A percentile compares a stretch with the other conserved stretches of the same genome.
phyloP scores from a whole-genome alignment of 2,797 vertebrate species.

The Melopsittacus undulatus region DNA sequence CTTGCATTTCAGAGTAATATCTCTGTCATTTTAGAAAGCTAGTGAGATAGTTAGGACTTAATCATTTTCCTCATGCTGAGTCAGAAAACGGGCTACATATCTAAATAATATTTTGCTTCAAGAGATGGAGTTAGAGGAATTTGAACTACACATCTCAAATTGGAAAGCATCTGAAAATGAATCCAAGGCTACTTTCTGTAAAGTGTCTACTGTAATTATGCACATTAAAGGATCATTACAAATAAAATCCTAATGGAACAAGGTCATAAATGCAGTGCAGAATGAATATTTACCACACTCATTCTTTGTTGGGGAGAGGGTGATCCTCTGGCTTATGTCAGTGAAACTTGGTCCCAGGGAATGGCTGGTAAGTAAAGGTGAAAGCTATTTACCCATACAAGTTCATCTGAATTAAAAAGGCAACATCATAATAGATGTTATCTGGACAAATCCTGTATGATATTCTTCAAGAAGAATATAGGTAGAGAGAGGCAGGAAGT shows the following conservation, averaged over 20 bases:
- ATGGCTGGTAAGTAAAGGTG: neutral
- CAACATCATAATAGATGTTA: neutral
- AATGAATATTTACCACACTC: neutral
- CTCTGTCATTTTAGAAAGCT: neutral
- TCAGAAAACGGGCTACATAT: neutral
- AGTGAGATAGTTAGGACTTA: neutral
- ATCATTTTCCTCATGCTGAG: neutral
- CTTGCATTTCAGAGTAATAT: slow-evolving; percentile 11
- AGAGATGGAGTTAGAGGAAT: neutral
- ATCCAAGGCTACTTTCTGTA: neutral
- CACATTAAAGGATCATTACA: neutral
- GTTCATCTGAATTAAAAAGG: neutral
- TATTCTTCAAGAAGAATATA: neutral
- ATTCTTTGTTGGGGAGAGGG: neutral
- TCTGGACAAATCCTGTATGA: neutral
- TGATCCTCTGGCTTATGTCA: neutral
- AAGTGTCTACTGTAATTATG: neutral
- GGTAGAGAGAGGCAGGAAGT: neutral
- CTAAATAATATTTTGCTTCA: slow-evolving; percentile 24
- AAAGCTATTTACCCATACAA: neutral
- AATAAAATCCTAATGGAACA: neutral
- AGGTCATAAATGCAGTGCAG: neutral
- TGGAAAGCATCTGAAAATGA: slow-evolving; percentile 5
- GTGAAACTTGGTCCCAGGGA: neutral
- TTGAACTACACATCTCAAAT: neutral